Conservation (phyloP, 1,140 invertebrate species). For the Bathynomus jamesi region DNA sequence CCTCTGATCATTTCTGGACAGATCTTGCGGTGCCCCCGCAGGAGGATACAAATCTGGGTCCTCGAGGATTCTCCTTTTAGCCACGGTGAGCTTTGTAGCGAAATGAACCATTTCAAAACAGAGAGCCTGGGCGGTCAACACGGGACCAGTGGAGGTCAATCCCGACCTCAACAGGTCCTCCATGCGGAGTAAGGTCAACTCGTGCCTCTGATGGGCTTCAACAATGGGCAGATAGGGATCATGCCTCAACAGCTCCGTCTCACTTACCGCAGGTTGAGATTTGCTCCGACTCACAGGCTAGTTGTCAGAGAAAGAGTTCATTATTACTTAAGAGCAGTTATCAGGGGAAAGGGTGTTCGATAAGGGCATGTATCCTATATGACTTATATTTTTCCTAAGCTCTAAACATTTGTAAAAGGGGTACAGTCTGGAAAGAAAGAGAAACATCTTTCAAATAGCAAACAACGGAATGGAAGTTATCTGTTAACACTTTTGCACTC, state of each 20-base stretch:
- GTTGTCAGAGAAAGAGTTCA: too few relatives aligned
- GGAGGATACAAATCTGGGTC: slow-evolving; percentile 66
- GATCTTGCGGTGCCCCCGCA: slow-evolving; percentile 11
- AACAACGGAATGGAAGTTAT: too few relatives aligned
- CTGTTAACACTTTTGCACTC: too few relatives aligned
- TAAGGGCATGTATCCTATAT: too few relatives aligned
- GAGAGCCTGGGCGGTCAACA: slow-evolving; percentile 45
- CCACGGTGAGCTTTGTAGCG: slow-evolving; percentile 63
- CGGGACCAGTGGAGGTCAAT: slow-evolving; percentile 39
- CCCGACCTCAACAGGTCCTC: slow-evolving; percentile 62
- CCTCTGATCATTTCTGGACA: slow-evolving; percentile 41
- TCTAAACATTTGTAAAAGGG: too few relatives aligned
- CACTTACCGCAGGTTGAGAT: slow-evolving; percentile 12
- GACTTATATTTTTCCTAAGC: too few relatives aligned
- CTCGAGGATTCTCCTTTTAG: slow-evolving; percentile 68
- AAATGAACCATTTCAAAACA: slow-evolving; percentile 71
- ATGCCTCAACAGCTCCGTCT: slow-evolving; percentile 36
- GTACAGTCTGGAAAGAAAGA: too few relatives aligned
- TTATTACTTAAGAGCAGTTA: too few relatives aligned
- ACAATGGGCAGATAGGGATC: slow-evolving; percentile 56
- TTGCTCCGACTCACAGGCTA: slow-evolving; percentile 2
- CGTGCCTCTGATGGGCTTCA: slow-evolving; percentile 70
- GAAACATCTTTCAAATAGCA: too few relatives aligned
- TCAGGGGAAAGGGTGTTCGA: too few relatives aligned
- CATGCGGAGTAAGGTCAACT: slow-evolving; percentile 66